A percentile compares a stretch with the other conserved stretches of the same genome.
phyloP scores from a whole-genome alignment of 2,797 vertebrate species.

The Melanotaenia trifasciata region DNA sequence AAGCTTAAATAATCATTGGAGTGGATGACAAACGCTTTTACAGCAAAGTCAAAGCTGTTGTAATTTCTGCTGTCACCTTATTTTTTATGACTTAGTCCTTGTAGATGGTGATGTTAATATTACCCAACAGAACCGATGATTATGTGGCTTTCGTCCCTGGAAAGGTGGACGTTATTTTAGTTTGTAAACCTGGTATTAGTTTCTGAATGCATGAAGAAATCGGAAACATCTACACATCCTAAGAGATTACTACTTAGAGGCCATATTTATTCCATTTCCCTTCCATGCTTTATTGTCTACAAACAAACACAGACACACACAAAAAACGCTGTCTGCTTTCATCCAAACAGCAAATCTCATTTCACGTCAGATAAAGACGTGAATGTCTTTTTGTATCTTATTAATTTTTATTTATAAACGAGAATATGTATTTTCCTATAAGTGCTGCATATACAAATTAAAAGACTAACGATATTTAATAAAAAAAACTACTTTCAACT shows the following conservation, averaged over 20 bases:
- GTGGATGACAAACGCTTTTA: slow-evolving; percentile 24
- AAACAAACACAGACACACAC: not conserved
- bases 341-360: slow-evolving; percentile 17
- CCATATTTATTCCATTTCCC: not conserved
- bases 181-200: not conserved
- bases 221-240: not conserved
- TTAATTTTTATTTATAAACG: not conserved
- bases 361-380: not conserved
- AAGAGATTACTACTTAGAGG: not conserved
- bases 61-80: slow-evolving; percentile 4
- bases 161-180: not conserved
- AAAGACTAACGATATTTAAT: not conserved
- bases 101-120: not conserved
- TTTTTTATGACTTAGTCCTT: not conserved
- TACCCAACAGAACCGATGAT: not conserved
- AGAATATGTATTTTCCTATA: not conserved
- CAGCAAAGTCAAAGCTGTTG: slow-evolving; percentile 2
- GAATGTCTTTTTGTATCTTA: too few species aligned
- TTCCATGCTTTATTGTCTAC: not conserved
- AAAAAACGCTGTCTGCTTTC: slow-evolving; percentile 12
- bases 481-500: too few species aligned
- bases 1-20: slow-evolving; percentile 25
- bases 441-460: not conserved
- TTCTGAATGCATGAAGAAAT: not conserved
- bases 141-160: not conserved